phyloP scores from a whole-genome alignment of 2,113 vertebrate genomes.

The Desmodus rotundus region DNA sequence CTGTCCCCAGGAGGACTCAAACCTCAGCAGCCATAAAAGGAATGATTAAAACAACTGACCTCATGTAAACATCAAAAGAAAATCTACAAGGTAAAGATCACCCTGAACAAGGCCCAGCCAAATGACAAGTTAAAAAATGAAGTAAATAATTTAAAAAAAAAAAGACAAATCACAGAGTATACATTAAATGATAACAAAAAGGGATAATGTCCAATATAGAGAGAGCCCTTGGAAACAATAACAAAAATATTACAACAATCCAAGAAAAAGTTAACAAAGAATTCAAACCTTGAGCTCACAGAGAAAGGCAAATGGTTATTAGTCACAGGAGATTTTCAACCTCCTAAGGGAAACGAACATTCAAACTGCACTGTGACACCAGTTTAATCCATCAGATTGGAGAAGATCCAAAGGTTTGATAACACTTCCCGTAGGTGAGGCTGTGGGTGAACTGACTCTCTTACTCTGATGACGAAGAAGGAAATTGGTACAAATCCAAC shows the following conservation, averaged over 20 bases:
- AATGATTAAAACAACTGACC: neutral
- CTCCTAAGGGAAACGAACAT: neutral
- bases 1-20: neutral
- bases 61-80: neutral
- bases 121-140: neutral
- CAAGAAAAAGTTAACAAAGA: neutral
- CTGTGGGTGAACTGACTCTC: neutral
- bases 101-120: neutral
- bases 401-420: neutral
- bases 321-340: neutral
- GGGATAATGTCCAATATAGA: neutral
- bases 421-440: neutral
- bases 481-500: neutral
- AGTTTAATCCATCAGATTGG: neutral
- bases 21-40: neutral
- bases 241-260: neutral
- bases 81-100: neutral
- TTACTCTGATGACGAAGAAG: neutral
- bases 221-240: neutral
- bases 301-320: neutral
- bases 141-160: neutral
- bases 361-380: neutral
- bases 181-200: neutral
- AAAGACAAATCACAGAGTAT: neutral
- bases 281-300: neutral